phyloP scores from a whole-genome alignment of 2,797 vertebrate genomes.

The Melopsittacus undulatus region DNA sequence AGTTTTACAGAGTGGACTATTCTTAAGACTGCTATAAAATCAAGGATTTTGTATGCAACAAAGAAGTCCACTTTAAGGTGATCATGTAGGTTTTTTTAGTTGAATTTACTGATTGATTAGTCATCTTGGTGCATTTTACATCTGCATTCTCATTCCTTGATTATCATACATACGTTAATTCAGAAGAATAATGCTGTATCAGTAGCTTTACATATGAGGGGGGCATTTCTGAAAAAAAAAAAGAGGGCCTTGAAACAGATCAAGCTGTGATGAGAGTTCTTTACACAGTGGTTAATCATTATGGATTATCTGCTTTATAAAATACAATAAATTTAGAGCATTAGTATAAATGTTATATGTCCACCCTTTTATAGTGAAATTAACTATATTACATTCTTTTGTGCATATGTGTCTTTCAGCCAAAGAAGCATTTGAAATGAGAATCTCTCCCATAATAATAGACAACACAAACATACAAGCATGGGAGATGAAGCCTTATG shows the following conservation, averaged over 20 bases:
- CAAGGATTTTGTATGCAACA: conserved; percentile 59
- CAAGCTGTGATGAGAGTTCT: not conserved
- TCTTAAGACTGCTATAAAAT: conserved; percentile 59
- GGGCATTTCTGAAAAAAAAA: not conserved
- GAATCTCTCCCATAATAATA: conserved; percentile 90
- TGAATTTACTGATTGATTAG: conserved; percentile 29
- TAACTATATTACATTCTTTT: not conserved
- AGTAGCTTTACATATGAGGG: not conserved
- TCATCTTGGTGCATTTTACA: conserved; percentile 20
- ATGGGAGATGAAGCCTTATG: conserved; percentile 99
- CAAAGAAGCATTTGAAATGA: conserved; percentile 89
- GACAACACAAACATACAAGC: conserved; percentile 97
- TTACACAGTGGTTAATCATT: not conserved
- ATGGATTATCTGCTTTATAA: not conserved
- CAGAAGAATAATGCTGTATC: not conserved
- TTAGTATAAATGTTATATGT: not conserved
- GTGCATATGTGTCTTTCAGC: conserved; percentile 81
- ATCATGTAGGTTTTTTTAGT: conserved; percentile 42
- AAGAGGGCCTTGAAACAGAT: not conserved
- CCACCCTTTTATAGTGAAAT: not conserved
- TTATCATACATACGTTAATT: not conserved
- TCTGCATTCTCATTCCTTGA: conserved; percentile 33
- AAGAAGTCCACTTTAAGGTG: conserved; percentile 55
- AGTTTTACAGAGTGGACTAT: conserved; percentile 59
- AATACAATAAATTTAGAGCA: not conserved